phyloP scores from a whole-genome alignment of 1,140 invertebrate species.

The Pseudomyrmex pallidus region DNA sequence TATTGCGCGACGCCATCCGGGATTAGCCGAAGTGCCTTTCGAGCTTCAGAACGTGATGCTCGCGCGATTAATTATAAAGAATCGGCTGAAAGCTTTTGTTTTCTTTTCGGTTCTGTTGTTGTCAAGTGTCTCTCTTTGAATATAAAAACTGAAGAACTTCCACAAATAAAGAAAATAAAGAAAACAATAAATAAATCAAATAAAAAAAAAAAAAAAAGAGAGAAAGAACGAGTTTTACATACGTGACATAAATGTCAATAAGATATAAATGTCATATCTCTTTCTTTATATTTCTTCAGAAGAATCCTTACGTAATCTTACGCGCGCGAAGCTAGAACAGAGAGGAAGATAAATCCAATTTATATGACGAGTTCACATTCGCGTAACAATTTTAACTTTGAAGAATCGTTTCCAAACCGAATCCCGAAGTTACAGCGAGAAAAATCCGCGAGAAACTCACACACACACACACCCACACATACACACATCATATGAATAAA shows the following conservation, averaged over 20 bases:
- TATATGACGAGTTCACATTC: not conserved
- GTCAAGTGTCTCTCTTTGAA: not conserved
- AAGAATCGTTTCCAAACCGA: not conserved
- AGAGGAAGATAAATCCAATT: not conserved
- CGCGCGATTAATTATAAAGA: slow-evolving; percentile 49
- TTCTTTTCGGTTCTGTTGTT: not conserved
- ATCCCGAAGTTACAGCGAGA: slow-evolving; percentile 19
- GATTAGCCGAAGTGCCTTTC: slow-evolving; percentile 38
- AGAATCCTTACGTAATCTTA: not conserved
- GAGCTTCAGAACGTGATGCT: slow-evolving; percentile 29
- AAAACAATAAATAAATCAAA: not conserved
- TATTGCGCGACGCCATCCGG: slow-evolving; percentile 42
- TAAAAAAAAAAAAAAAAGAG: too few species aligned
- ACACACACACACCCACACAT: not conserved
- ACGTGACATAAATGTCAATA: too few species aligned
- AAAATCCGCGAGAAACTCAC: not conserved
- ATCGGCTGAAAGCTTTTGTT: not conserved
- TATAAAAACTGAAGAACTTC: not conserved
- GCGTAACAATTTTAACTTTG: slow-evolving; percentile 9
- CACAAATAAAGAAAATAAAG: not conserved
- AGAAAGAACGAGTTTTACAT: too few species aligned
- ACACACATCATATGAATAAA: slow-evolving; percentile 11
- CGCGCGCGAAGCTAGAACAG: too few species aligned
- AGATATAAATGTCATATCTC: too few species aligned
- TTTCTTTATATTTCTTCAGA: too few species aligned